Evolutionary conservation across 2,113 vertebrate species (phyloP).

Genomic region (Nymphicus hollandicus): DNA sequence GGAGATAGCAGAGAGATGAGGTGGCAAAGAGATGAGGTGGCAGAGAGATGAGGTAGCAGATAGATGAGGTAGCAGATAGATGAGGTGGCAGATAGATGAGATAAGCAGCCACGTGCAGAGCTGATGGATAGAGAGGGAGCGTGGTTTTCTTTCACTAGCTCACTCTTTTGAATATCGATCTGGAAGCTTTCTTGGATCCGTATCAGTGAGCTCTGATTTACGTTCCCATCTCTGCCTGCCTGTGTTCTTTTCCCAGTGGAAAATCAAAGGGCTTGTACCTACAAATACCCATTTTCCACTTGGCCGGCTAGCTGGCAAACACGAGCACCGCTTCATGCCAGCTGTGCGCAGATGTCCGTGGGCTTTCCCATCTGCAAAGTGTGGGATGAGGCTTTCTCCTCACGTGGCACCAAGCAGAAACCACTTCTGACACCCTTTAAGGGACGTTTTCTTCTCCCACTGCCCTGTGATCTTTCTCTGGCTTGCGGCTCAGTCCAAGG

Average conservation of each 20-base stretch:
- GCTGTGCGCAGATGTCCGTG: constrained; percentile 12
- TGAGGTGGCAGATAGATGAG: background rate
- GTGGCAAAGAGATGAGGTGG: background rate
- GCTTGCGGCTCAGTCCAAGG: background rate
- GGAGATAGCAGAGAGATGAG: background rate
- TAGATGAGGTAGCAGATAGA: background rate
- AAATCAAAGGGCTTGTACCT: constrained; percentile 26
- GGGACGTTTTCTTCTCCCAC: background rate
- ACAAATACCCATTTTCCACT: constrained; percentile 39
- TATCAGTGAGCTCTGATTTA: constrained; percentile 25
- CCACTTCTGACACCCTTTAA: background rate
- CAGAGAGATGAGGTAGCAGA: background rate
- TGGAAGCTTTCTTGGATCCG: background rate
- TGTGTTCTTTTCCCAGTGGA: background rate
- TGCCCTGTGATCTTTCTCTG: background rate
- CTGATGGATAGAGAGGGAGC: background rate
- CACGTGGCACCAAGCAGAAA: background rate
- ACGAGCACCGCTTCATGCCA: background rate
- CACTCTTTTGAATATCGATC: constrained; percentile 33
- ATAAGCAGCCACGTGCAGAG: background rate
- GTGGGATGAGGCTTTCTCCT: background rate
- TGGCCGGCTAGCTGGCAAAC: background rate
- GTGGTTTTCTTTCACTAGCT: background rate
- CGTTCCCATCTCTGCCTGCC: background rate
- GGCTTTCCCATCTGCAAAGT: background rate